Evolutionary conservation across 2,113 vertebrate species (phyloP).

Genomic region (Raja brachyura): DNA sequence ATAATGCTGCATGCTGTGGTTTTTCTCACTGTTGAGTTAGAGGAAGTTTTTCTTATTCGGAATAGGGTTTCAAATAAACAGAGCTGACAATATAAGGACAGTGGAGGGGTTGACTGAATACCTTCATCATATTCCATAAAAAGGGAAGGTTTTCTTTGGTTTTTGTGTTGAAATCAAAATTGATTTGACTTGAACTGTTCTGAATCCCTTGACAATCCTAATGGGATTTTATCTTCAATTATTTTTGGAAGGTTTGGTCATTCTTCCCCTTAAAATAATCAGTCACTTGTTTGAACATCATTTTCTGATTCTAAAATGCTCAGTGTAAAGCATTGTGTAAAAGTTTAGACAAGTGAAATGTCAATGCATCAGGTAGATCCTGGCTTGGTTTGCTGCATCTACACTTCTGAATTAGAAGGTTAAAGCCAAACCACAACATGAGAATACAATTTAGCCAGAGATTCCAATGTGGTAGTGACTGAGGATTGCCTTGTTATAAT

Average conservation of each 20-base stretch:
- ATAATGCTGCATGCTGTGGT: no score
- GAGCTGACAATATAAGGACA: no score
- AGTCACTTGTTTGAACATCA: constrained; percentile 8
- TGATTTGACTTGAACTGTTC: no score
- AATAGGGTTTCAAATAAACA: no score
- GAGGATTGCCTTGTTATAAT: neutral
- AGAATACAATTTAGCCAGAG: neutral
- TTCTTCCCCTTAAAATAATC: neutral
- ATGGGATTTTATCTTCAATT: neutral
- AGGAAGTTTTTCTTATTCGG: no score
- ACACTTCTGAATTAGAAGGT: neutral
- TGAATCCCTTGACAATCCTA: no score
- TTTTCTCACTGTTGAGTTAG: no score
- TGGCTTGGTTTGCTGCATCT: neutral
- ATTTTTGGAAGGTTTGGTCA: neutral
- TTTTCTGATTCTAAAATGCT: neutral
- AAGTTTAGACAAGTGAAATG: neutral
- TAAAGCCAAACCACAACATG: neutral
- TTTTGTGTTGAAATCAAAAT: no score
- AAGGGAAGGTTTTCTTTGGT: no score
- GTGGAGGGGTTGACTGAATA: no score
- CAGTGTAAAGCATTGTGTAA: neutral
- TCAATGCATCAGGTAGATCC: neutral
- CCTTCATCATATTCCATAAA: no score
- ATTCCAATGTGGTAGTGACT: neutral